Evolutionary conservation across 2,888 invertebrate species (phyloP), one percentile per base, ranked within the genome.

Genomic region (Perizoma flavofasciatum): DNA sequence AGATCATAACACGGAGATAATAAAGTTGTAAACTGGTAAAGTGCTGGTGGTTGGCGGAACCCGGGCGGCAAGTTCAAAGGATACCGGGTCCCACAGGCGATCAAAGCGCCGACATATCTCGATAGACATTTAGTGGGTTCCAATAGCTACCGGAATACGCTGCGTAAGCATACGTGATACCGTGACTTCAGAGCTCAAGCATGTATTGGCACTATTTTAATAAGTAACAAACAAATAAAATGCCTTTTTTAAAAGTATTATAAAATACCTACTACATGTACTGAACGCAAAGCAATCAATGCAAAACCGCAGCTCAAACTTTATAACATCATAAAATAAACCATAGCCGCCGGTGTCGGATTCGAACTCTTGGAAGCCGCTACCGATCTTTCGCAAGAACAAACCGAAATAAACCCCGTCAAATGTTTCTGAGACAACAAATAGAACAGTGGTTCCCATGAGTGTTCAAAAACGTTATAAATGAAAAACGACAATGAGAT

Each of bases 91-190:
- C 45, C 51, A 54, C 53, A 45, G 37, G 39, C 75, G 78, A 83
- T 87, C 86, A 89, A 88, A 86, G 88, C 67, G 75, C 82, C 83
- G 85, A 77, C 83, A 79, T 85, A 79, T 83, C 86, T 84, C 79
- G 78, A 85, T 83, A 79, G 82, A 77, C 70, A 79, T 83, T 83
- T 81, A 77, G 46, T 43, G 74, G 73, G 70, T 54, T 55, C 58
- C 62, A 59, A 62, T 70, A 59, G 88, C 89, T 89, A 86, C 89
- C 78, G 89, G 71, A 75, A 77, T 86, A 84, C 85, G 79, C 67
- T 59, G 62, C 59, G 65, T 67, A 67, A 67, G 67, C 61, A 56
- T 55, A 64, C 56, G 49, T 37, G 22, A 22, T 22, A 22, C 22
- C 22, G 57, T 10, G 59, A 59, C 49, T 48, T 49, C 59, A 57